Evolutionary conservation across 2,113 vertebrate species (phyloP), one percentile per base, ranked within the genome.

Genomic region (Leptocoma aspasia): DNA sequence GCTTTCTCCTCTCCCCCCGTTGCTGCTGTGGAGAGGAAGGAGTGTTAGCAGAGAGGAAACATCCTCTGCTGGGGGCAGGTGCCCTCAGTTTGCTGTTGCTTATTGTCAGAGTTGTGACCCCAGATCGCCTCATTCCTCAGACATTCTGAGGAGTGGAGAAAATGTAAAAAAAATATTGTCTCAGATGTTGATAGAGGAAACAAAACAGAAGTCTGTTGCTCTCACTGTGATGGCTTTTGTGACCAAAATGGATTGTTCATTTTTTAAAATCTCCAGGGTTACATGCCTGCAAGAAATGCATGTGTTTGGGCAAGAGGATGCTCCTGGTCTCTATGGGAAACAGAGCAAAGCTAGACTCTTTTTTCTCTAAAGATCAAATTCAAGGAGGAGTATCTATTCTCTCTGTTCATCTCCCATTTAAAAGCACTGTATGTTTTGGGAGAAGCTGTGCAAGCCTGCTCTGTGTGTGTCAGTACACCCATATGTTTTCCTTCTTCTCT

Each of bases 401-500:
- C 33, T 72, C 41, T 70, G 28, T 37, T 73, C 60, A 68, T 35
- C 30, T 66, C 42, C 79, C 31, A 2, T 89, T 82, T 72, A 44
- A 56, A 86, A 79, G 49, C 37, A 19, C 41, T 39, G 11, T n/a
- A 13, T 65, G 63, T 39, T 59, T 49, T 45, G 56, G 63, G 87
- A 42, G 65, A 49, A 56, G 86, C 78, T 10, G 1, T 49, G 52
- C 71, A 35, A 66, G 66, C 42, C 72, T 61, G 54, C 37, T 52
- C 26, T 13, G 7, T 65, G 54, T 82, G 52, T 60, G 44, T 73
- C 47, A 73, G 66, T n/a, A 27, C 61, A 78, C 19, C 50, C 24
- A 8, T 49, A 11, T 6, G 3, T 54, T 81, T 70, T 68, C 59
- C 68, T 93, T 65, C 98, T 97, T 98, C 95, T 94, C 92, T 89